Base-by-base conservation (phyloP, 2,113 vertebrate species). In the Brachypteracias leptosomus region DNA sequence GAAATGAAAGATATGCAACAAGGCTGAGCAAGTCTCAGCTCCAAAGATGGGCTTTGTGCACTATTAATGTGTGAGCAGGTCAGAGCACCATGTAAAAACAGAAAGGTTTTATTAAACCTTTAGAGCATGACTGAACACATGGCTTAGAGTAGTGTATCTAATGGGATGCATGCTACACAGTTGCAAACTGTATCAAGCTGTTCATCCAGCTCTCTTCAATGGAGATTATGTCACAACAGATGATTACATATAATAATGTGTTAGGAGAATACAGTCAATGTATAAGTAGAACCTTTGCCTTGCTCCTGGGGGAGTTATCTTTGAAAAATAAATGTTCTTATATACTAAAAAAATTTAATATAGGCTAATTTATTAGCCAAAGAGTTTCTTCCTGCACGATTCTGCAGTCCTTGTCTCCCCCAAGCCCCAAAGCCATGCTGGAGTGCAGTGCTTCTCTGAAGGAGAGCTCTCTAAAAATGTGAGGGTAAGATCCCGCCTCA, bases 1-100 rank as follows among this genome's bases (percentile, higher is more conserved):
- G 81, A 97, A 96, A 92, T 62, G 73, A 91, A 92, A 96, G 90
- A 80, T 77, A 94, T 7, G 61, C 46, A 85, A 65, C n/a, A 87
- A 81, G 38, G 57, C 78, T 76, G 49, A 88, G 59, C 51, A 71
- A 90, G 35, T 66, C 78, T 77, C 68, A 75, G n/a, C 47, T 93
- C 85, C 62, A 63, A 40, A 86, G 36, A 52, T 21, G 15, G 73
- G 44, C 22, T 91, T 36, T 85, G 28, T 26, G 38, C 13, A 17
- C 49, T 65, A 18, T 19, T 84, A 92, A 57, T 42, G 38, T 10
- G 8, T 57, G 21, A 90, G 33, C 28, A 88, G 35, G 33, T 88
- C 65, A 82, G 33, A 86, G 73, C 24, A 52, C 54, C 17, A 6
- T 6, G 35, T 71, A 24, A 81, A 95, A 93, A 6, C 28, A 89